Conservation (phyloP, 2,797 vertebrate genomes). For the Poeciliopsis presidionis region DNA sequence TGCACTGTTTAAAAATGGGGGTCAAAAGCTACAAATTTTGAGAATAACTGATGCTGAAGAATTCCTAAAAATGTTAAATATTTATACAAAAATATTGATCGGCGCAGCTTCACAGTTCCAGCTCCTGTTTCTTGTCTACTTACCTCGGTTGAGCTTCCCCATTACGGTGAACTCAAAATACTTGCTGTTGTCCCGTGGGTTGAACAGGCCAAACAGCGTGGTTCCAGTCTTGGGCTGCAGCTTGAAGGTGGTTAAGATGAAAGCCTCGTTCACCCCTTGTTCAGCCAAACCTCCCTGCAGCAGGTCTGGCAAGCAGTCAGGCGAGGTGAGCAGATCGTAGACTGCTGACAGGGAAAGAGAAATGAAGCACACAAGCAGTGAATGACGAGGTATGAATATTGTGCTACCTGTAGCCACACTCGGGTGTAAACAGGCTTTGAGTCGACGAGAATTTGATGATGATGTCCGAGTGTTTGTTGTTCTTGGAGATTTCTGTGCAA, state of each 20-base stretch:
- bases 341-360: conserved; percentile 76
- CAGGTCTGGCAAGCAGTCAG: conserved; percentile 86
- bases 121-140: conserved; percentile 37
- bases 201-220: conserved; percentile 88
- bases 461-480: conserved; percentile 46
- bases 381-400: conserved; percentile 58
- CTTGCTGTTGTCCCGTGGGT: conserved; percentile 90
- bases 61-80: background rate
- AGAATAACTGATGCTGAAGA: background rate
- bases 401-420: conserved; percentile 40
- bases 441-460: conserved; percentile 43
- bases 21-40: background rate
- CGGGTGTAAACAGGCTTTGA: conserved; percentile 45
- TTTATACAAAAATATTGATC: conserved; percentile 1
- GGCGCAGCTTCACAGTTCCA: background rate
- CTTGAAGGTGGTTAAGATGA: conserved; percentile 89
- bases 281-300: conserved; percentile 88
- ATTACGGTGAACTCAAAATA: conserved; percentile 96
- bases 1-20: too few relatives aligned
- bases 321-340: conserved; percentile 92
- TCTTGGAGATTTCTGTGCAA: conserved; percentile 28
- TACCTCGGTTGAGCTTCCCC: conserved; percentile 95
- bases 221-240: conserved; percentile 85
- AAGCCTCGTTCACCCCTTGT: conserved; percentile 87
- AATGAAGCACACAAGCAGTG: conserved; percentile 44